Evolutionary conservation across 2,113 vertebrate genomes (phyloP), one percentile per base, ranked within the genome.

Genomic region (Psilopsiagon aurifrons): DNA sequence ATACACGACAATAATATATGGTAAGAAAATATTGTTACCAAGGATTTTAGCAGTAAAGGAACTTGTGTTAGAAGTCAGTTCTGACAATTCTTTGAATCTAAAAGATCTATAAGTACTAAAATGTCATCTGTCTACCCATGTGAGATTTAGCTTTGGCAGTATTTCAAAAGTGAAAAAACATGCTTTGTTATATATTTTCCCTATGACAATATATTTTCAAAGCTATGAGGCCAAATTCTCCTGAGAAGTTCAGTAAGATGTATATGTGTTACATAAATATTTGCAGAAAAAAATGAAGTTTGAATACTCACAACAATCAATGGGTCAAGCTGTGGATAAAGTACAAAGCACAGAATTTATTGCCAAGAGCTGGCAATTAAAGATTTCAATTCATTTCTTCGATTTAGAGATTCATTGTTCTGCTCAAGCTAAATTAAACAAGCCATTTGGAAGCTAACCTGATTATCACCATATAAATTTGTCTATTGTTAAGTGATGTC

Each of bases 11-110:
- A 96, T 88, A 64, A 88, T 79, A 78, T 77, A 76, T 24, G 75
- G 81, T 73, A 94, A 95, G 87, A 92, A 96, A 93, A 94, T 44
- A 92, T 43, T 80, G 74, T 79, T 94, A 94, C 68, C 67, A 69
- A 37, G 57, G 79, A 81, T 93, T 93, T 91, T 87, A 85, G 93
- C 92, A 97, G 94, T 63, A 66, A 33, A 88, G 81, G 59, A 91
- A 83, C 82, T 73, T 57, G 67, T 85, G 84, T 87, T 92, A 88
- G 93, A 86, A 94, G 73, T 88, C 90, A 92, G 75, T 95, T 95
- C 90, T 95, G 95, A 97, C 94, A 96, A 93, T 91, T 94, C 94
- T 94, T 97, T 84, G 91, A 95, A 94, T 93, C 83, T 70, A 51
- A 86, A 93, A 97, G 95, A 88, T 87, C 92, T 47, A 7, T 78